Conservation (phyloP, 2,888 invertebrate genomes). For the Lithodes maja region DNA sequence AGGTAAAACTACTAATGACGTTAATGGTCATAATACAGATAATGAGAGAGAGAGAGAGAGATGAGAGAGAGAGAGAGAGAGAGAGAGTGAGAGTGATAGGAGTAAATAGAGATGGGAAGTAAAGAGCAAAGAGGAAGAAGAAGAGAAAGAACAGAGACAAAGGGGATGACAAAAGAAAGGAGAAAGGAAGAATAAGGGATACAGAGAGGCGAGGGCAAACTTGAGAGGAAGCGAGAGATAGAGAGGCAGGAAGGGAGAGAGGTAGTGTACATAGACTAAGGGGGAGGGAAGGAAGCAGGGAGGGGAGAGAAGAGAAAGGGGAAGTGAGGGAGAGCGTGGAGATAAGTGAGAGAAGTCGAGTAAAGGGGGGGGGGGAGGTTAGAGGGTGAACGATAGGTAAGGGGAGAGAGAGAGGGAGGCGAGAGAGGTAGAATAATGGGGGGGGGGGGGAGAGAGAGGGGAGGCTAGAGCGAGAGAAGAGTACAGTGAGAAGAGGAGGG, state of each 20-base stretch:
- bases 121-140: not conserved
- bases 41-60: not conserved
- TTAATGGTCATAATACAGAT: no score
- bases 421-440: not conserved
- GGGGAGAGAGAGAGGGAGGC: no score
- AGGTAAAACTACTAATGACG: no score
- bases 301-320: no score
- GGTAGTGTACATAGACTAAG: not conserved
- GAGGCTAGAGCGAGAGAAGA: not conserved
- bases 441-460: not conserved
- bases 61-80: not conserved
- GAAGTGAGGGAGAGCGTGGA: not conserved
- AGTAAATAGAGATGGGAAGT: not conserved
- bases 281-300: not conserved
- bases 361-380: constrained; percentile 12
- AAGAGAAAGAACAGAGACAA: not conserved
- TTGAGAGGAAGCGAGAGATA: not conserved
- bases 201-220: not conserved
- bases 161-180: not conserved
- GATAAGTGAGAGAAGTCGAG: not conserved
- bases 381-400: not conserved
- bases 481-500: not conserved
- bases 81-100: not conserved
- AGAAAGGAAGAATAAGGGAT: not conserved
- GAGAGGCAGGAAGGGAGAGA: not conserved